Percentiles rank a stretch among this genome's conserved stretches.
Conservation (phyloP, 2,113 vertebrate species). For the Arothron firmamentum region DNA sequence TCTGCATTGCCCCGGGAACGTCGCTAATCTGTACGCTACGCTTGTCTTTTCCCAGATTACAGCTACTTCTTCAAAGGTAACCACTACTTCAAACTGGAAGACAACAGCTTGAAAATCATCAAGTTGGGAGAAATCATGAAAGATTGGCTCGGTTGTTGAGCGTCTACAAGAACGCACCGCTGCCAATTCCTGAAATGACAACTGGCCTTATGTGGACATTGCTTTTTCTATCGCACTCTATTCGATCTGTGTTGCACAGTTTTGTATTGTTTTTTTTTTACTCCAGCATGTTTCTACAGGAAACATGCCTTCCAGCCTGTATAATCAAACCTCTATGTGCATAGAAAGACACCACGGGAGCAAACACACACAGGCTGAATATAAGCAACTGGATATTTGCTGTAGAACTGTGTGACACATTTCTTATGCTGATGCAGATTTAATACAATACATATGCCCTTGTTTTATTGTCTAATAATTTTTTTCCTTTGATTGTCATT, state of each 20-base stretch:
- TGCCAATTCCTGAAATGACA: slow-evolving; percentile 40
- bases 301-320: slow-evolving; percentile 51
- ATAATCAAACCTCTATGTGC: slow-evolving; percentile 56
- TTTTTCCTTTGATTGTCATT: slow-evolving; percentile 33
- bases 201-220: slow-evolving; percentile 50
- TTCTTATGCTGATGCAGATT: slow-evolving; percentile 53
- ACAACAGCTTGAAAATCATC: slow-evolving; percentile 92
- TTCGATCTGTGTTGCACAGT: slow-evolving; percentile 63
- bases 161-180: slow-evolving; percentile 21
- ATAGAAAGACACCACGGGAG: slow-evolving; percentile 45
- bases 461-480: slow-evolving; percentile 35
- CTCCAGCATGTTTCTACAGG: slow-evolving; percentile 62
- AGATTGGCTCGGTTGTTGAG: slow-evolving; percentile 96
- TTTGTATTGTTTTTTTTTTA: slow-evolving; percentile 65
- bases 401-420: slow-evolving; percentile 59
- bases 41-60: slow-evolving; percentile 76
- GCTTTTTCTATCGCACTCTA: slow-evolving; percentile 34
- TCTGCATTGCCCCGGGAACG: too few relatives aligned
- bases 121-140: slow-evolving; percentile 92
- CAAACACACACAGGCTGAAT: slow-evolving; percentile 45
- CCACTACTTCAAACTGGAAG: slow-evolving; percentile 93
- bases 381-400: slow-evolving; percentile 59
- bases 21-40: slow-evolving; percentile 1
- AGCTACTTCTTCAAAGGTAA: slow-evolving; percentile 96
- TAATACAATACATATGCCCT: slow-evolving; percentile 36